Percentiles rank a stretch among this genome's conserved stretches.
Conservation (phyloP, 2,888 invertebrate genomes). For the Oxystoma pomonae region DNA sequence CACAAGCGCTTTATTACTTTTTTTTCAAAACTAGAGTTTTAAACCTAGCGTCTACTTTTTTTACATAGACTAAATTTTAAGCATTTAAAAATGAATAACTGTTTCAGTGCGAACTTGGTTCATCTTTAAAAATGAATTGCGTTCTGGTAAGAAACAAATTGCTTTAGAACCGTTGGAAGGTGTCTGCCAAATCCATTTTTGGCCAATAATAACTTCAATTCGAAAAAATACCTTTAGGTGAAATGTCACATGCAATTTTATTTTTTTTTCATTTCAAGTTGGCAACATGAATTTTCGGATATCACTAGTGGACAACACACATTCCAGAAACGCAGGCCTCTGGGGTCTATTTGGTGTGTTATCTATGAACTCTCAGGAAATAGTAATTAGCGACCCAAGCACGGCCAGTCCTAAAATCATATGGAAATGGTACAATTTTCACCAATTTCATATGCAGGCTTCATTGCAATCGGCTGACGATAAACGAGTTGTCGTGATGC, state of each 20-base stretch:
- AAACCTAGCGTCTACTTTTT: too few species aligned
- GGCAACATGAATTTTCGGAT: conserved; percentile 55
- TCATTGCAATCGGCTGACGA: conserved; percentile 52
- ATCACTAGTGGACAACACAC: conserved; percentile 58
- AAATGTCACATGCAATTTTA: background rate
- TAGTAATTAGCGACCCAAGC: conserved; percentile 54
- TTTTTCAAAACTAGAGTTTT: too few species aligned
- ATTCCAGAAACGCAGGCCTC: conserved; percentile 60
- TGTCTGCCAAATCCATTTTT: conserved; percentile 8
- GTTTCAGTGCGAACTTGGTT: too few species aligned
- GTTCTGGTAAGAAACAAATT: too few species aligned
- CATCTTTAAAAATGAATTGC: too few species aligned
- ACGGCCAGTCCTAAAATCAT: conserved; percentile 50
- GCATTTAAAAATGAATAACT: too few species aligned
- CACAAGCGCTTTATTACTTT: too few species aligned
- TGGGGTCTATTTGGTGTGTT: conserved; percentile 57
- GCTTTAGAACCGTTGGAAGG: too few species aligned
- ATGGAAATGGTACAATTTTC: conserved; percentile 60
- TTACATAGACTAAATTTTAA: too few species aligned
- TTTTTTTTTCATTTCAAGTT: conserved; percentile 35
- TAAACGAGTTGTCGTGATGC: conserved; percentile 57
- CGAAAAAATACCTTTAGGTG: too few species aligned
- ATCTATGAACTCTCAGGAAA: conserved; percentile 52
- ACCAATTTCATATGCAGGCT: conserved; percentile 53
- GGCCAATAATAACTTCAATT: conserved; percentile 4